These are phyloP conservation scores for Apodemia duryi DNA, from an alignment of 2,888 invertebrate genomes.

Conservation along the genomic window DNA sequence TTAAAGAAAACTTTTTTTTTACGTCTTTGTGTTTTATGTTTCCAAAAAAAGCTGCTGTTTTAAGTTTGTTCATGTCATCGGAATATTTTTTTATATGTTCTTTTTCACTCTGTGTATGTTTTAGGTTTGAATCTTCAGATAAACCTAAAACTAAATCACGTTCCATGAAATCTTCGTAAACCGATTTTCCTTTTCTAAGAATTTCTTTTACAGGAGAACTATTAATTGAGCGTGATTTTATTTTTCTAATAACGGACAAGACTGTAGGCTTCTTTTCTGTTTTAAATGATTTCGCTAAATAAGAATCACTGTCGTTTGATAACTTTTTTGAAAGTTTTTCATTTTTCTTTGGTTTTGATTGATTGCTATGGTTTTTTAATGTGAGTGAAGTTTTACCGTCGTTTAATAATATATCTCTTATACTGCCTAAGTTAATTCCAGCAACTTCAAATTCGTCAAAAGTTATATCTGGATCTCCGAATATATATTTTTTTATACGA, in stretches of 20 bases:
- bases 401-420: constrained; percentile 34
- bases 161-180: constrained; percentile 5
- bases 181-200: constrained; percentile 5
- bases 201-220: constrained; percentile 1
- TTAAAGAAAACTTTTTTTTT: constrained; percentile 9
- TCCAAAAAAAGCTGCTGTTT: neutral
- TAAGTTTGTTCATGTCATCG: neutral
- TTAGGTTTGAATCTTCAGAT: neutral
- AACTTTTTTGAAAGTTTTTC: neutral
- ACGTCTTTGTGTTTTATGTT: neutral
- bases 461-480: constrained; percentile 35
- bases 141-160: constrained; percentile 3
- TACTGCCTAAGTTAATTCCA: constrained; percentile 35
- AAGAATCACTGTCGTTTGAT: neutral
- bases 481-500: constrained; percentile 37
- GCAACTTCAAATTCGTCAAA: constrained; percentile 37
- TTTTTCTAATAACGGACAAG: neutral
- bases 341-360: neutral
- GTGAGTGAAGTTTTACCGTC: constrained; percentile 22
- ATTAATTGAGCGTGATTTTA: constrained; percentile 1
- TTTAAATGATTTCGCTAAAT: neutral
- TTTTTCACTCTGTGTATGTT: neutral
- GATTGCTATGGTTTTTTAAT: neutral
- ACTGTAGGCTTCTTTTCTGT: neutral
- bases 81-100: neutral